Percentiles rank a stretch among this genome's conserved stretches.
Conservation (phyloP, 2,797 vertebrate genomes). For the Centropyge bicolor region DNA sequence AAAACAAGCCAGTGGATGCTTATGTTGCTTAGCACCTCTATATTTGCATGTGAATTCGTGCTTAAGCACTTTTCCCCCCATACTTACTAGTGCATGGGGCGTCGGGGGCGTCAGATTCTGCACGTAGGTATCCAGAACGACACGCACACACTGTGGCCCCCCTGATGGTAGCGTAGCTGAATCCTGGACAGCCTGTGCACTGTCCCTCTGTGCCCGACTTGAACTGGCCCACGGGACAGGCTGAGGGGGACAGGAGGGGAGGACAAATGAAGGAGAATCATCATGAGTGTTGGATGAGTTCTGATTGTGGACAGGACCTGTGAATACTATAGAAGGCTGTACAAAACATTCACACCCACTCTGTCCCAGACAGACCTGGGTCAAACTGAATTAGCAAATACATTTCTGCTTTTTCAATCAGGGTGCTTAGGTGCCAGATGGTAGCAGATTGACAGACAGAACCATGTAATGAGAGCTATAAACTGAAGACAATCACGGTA, state of each 20-base stretch:
- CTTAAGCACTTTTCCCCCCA: not conserved
- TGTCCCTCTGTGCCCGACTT: constrained; percentile 82
- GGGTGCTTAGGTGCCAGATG: constrained; percentile 57
- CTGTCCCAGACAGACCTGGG: constrained; percentile 34
- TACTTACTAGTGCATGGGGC: constrained; percentile 89
- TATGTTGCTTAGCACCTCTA: constrained; percentile 23
- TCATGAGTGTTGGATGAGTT: too few species aligned
- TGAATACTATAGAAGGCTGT: constrained; percentile 2
- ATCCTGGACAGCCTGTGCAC: constrained; percentile 84
- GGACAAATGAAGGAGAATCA: constrained; percentile 39
- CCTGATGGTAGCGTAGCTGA: constrained; percentile 78
- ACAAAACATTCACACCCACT: constrained; percentile 23
- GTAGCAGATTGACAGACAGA: constrained; percentile 62
- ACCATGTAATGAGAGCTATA: constrained; percentile 53
- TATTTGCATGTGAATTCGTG: constrained; percentile 5
- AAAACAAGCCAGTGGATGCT: constrained; percentile 9
- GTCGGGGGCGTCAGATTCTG: constrained; percentile 79
- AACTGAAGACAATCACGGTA: constrained; percentile 64
- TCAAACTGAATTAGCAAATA: constrained; percentile 52
- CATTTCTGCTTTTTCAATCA: constrained; percentile 6
- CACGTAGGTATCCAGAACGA: constrained; percentile 85
- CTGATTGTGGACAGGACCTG: constrained; percentile 12
- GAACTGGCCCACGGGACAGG: constrained; percentile 87
- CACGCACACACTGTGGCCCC: constrained; percentile 77
- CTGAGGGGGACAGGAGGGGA: constrained; percentile 70